These are phyloP conservation scores for Oophaga sylvatica DNA, from an alignment of 2,797 vertebrate genomes.

Conservation along the genomic window DNA sequence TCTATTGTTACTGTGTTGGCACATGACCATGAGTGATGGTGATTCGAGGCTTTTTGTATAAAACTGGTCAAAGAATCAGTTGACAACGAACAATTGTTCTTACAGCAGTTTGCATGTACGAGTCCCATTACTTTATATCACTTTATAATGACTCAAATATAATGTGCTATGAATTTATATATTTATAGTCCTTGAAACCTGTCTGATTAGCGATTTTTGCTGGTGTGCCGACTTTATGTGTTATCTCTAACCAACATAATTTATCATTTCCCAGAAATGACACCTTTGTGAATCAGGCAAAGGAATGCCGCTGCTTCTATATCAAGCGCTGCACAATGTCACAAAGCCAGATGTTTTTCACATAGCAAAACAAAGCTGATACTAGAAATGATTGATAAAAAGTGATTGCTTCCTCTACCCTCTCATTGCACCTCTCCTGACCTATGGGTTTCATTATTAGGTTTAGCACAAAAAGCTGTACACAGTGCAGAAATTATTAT, in stretches of 20 bases:
- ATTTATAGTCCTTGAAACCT: background rate
- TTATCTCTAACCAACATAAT: background rate
- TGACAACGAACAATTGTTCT: background rate
- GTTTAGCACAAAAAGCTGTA: background rate
- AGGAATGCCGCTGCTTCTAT: conserved; percentile 9
- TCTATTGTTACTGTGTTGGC: no score
- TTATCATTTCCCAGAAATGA: background rate
- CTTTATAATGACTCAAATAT: background rate
- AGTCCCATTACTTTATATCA: background rate
- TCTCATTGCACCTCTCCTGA: background rate
- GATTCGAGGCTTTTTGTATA: no score
- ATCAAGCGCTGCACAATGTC: conserved; percentile 20
- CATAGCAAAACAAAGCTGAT: conserved; percentile 17
- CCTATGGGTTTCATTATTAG: background rate
- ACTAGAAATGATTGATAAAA: conserved; percentile 24
- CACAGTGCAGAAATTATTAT: background rate
- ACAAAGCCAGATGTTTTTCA: conserved; percentile 20
- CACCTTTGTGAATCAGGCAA: background rate
- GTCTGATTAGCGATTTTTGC: background rate
- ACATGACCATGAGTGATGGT: no score
- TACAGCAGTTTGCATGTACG: background rate
- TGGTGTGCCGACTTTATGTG: background rate
- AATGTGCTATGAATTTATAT: background rate
- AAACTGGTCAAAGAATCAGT: background rate
- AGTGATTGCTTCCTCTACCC: conserved; percentile 27